Evolutionary conservation across 2,113 vertebrate genomes (phyloP).

Genomic region (Rhodinocichla rosea): DNA sequence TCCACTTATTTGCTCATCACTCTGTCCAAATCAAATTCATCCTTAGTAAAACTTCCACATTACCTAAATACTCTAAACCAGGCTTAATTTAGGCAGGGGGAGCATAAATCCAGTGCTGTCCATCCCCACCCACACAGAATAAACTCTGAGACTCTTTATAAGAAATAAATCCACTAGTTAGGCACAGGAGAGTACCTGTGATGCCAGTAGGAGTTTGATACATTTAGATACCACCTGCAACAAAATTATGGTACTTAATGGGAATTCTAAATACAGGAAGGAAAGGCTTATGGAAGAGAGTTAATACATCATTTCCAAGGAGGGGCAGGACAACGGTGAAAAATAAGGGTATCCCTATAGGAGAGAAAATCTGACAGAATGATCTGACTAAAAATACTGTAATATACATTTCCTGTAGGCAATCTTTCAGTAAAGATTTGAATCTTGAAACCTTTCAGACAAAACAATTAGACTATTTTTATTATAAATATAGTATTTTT

Average conservation of each 20-base stretch:
- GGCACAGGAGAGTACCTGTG: background rate
- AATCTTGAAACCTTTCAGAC: background rate
- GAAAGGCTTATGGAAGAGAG: background rate
- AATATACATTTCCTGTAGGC: background rate
- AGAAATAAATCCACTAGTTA: background rate
- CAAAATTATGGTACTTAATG: background rate
- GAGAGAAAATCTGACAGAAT: background rate
- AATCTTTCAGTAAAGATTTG: background rate
- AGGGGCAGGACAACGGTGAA: background rate
- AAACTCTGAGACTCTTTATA: background rate
- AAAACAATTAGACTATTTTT: background rate
- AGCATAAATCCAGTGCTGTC: background rate
- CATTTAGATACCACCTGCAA: background rate
- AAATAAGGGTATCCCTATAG: background rate
- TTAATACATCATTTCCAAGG: background rate
- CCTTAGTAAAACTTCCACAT: background rate
- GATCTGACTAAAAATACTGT: background rate
- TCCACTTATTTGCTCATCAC: background rate
- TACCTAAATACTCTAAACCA: background rate
- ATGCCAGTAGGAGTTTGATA: background rate
- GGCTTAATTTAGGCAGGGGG: background rate
- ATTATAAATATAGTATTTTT: background rate
- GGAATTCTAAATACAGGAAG: background rate
- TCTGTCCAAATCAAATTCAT: background rate
- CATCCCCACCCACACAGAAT: background rate